These are phyloP conservation scores for Formica exsecta DNA, from an alignment of 1,140 invertebrate genomes.

Conservation along the genomic window DNA sequence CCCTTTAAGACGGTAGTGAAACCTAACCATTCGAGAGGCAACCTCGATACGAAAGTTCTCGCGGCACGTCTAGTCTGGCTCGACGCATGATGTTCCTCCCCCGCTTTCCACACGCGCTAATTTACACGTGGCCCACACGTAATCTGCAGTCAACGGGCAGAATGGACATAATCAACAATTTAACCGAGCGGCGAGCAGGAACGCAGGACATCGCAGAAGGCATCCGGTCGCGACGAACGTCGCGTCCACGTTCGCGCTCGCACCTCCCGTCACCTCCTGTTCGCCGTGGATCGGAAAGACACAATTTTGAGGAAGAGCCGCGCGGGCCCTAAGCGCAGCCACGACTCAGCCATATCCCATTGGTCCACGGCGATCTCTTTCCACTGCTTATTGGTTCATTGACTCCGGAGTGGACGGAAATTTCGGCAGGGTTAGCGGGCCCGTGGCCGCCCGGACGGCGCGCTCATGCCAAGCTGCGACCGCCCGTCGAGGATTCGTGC, in stretches of 20 bases:
- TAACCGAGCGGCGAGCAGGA: conserved; percentile 82
- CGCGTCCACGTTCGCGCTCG: not conserved
- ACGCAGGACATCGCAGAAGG: not conserved
- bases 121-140: conserved; percentile 67
- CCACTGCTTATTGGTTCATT: conserved; percentile 81
- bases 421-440: conserved; percentile 78
- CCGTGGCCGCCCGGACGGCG: not conserved
- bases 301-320: conserved; percentile 87
- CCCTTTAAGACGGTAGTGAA: not conserved
- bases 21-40: not conserved
- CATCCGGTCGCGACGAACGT: not conserved
- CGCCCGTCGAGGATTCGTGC: not conserved
- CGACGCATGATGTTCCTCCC: not conserved
- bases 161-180: conserved; percentile 87
- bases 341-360: conserved; percentile 81
- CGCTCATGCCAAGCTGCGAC: not conserved
- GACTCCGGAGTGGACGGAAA: conserved; percentile 71
- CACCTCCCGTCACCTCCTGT: conserved; percentile 74
- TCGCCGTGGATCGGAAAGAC: conserved; percentile 86
- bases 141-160: conserved; percentile 81
- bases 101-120: conserved; percentile 62
- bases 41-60: not conserved
- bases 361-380: conserved; percentile 83
- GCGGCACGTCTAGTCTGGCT: not conserved
- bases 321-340: conserved; percentile 84